These are phyloP conservation scores for Psittacus erithacus DNA, from an alignment of 2,113 vertebrate species.

Conservation along the genomic window DNA sequence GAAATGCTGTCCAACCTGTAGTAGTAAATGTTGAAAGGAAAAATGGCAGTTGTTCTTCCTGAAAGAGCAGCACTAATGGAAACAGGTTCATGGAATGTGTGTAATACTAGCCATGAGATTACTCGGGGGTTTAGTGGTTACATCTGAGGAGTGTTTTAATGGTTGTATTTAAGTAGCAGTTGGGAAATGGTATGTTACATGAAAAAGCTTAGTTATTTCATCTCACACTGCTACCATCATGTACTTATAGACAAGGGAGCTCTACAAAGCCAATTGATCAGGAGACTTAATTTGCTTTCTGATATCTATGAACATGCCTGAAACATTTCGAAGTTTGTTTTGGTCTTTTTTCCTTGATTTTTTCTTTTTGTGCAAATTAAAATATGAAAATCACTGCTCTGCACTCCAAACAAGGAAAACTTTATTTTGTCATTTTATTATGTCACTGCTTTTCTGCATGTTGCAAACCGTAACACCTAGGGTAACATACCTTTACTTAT, in stretches of 20 bases:
- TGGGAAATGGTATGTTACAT: background rate
- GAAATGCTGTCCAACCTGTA: background rate
- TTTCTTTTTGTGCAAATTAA: background rate
- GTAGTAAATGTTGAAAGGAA: background rate
- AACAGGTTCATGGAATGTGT: background rate
- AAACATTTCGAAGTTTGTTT: background rate
- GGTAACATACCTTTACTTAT: background rate
- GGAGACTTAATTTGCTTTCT: background rate
- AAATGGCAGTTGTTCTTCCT: background rate
- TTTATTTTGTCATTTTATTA: background rate
- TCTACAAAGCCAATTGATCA: background rate
- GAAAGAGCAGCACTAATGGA: background rate
- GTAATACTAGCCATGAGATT: background rate
- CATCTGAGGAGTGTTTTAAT: background rate
- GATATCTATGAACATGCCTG: background rate
- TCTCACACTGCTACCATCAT: background rate
- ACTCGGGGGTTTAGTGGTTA: background rate
- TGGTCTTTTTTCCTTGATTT: accelerated
- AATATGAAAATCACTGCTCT: background rate
- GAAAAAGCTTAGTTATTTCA: background rate
- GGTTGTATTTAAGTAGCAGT: background rate
- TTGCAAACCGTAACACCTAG: background rate
- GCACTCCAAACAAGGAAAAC: background rate
- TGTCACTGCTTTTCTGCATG: background rate
- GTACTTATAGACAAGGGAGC: background rate